A percentile compares a stretch with the other conserved stretches of the same genome.
Evolutionary conservation across 2,888 invertebrate genomes (phyloP).

Genomic region (Metacarcinus magister): DNA sequence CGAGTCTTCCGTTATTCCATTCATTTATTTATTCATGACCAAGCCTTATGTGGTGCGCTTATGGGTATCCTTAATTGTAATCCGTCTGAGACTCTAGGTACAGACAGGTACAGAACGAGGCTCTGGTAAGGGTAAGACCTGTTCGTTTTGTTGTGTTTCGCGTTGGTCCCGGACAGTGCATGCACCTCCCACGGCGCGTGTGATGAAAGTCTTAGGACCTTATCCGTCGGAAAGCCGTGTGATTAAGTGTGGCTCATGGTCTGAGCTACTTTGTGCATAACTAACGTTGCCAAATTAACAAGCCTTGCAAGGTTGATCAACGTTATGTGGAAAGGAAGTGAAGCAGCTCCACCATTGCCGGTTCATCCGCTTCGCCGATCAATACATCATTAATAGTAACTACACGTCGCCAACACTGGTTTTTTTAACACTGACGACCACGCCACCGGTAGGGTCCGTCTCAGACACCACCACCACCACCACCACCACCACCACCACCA

Average conservation of each 20-base stretch:
- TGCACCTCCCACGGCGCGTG: not conserved
- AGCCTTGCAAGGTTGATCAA: not conserved
- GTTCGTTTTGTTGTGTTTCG: not conserved
- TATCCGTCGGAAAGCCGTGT: not conserved
- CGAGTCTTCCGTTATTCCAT: not conserved
- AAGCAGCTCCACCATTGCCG: not conserved
- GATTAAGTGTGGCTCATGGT: not conserved
- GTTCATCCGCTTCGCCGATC: not conserved
- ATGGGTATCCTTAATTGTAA: too few species aligned
- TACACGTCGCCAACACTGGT: not conserved
- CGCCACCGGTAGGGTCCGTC: not conserved
- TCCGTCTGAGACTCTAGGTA: not conserved
- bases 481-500: conserved; percentile 16
- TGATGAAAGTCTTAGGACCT: not conserved
- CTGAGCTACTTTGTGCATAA: not conserved
- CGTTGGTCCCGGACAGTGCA: not conserved
- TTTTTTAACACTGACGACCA: not conserved
- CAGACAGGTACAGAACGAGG: not conserved
- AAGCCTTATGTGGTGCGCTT: not conserved
- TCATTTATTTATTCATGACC: not conserved
- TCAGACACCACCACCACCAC: not conserved
- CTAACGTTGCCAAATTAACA: not conserved
- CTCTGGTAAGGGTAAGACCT: not conserved
- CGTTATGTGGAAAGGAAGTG: not conserved
- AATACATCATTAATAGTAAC: conserved; percentile 18